Conservation (phyloP, 2,888 invertebrate genomes). For the Tenodera sinensis region DNA sequence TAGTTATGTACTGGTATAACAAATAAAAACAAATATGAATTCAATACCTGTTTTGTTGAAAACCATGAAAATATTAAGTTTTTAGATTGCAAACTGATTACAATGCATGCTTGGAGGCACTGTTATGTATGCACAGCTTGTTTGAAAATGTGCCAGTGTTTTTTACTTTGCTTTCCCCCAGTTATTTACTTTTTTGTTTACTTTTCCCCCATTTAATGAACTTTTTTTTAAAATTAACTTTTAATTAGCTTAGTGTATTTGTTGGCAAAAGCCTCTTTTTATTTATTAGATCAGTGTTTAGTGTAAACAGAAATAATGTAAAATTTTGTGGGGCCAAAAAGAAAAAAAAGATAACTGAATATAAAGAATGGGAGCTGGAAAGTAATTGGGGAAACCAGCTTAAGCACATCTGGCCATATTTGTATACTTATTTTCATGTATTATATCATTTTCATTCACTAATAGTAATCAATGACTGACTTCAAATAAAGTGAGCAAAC, state of each 20-base stretch:
- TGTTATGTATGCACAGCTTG: neutral
- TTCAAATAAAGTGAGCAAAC: too few relatives aligned
- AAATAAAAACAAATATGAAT: too few relatives aligned
- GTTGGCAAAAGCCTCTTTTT: neutral
- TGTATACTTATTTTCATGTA: neutral
- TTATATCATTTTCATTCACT: neutral
- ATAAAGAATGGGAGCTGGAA: neutral
- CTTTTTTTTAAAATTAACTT: neutral
- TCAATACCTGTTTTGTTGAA: too few relatives aligned
- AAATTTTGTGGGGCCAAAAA: neutral
- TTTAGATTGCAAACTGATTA: neutral
- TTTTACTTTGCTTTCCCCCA: neutral
- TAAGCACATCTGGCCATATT: neutral
- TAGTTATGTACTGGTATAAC: too few relatives aligned
- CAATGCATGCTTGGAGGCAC: neutral
- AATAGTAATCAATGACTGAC: neutral
- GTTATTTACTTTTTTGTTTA: neutral
- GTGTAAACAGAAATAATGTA: neutral
- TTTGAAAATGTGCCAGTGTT: neutral
- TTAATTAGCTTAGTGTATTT: neutral
- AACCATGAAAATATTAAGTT: too few relatives aligned
- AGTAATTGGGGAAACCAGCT: neutral
- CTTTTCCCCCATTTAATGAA: neutral
- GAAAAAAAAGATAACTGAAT: neutral
- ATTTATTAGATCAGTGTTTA: neutral